A percentile compares a stretch with the other conserved stretches of the same genome.
These are phyloP conservation scores for Limosa lapponica DNA, from an alignment of 2,797 vertebrate genomes.

Conservation along the genomic window DNA sequence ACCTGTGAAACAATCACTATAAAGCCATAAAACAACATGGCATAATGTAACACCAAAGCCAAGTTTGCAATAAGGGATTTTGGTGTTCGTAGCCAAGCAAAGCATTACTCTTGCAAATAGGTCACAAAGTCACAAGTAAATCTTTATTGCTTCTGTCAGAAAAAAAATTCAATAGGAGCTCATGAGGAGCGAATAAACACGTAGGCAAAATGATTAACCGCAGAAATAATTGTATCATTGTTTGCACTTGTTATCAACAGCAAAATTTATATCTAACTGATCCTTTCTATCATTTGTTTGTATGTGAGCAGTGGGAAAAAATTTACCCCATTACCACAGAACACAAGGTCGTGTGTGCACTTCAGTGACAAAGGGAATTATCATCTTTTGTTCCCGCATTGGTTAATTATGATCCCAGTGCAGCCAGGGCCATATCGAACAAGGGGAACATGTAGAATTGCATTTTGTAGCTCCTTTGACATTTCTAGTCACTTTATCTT, in stretches of 20 bases:
- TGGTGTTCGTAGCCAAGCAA: neutral
- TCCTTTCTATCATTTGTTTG: neutral
- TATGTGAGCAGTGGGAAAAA: neutral
- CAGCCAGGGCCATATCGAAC: neutral
- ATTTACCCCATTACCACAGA: neutral
- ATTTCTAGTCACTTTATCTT: neutral
- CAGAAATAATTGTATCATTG: neutral
- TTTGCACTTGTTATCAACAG: neutral
- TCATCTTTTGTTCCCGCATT: neutral
- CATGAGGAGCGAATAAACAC: neutral
- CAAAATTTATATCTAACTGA: neutral
- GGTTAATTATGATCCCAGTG: neutral
- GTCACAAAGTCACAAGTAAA: neutral
- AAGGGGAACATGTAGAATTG: neutral
- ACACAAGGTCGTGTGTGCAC: neutral
- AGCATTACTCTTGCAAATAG: neutral
- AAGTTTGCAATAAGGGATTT: neutral
- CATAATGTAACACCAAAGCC: neutral
- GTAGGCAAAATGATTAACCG: neutral
- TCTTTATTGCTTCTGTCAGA: neutral
- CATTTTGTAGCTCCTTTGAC: neutral
- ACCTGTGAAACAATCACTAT: neutral
- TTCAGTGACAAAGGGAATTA: neutral
- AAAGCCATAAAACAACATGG: neutral
- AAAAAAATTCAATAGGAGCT: neutral